phyloP scores from a whole-genome alignment of 2,113 vertebrate species.

The Pituophis catenifer region DNA sequence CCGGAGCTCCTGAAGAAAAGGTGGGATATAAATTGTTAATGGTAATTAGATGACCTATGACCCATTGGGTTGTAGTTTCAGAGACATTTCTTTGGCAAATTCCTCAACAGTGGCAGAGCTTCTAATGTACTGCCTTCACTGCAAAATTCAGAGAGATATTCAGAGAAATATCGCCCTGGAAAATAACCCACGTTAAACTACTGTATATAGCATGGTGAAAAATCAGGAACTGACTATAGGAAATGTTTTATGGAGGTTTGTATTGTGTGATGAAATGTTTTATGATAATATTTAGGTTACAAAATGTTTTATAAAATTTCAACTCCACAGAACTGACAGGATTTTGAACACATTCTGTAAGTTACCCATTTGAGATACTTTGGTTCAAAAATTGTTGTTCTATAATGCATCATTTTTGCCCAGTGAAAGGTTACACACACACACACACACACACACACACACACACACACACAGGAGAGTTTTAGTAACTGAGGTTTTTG shows the following conservation, averaged over 20 bases:
- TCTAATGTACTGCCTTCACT: not conserved
- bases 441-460: not conserved
- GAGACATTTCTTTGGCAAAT: not conserved
- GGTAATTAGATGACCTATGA: not conserved
- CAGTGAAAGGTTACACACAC: not conserved
- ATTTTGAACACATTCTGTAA: not conserved
- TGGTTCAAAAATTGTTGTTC: not conserved
- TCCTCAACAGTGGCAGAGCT: not conserved
- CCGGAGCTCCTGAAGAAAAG: not conserved
- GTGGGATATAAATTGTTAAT: not conserved
- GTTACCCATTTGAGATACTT: not conserved
- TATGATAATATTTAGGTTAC: not conserved
- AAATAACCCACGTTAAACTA: not conserved
- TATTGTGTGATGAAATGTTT: not conserved
- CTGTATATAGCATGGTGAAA: not conserved
- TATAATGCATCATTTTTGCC: not conserved
- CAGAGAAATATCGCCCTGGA: not conserved
- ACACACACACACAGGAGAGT: not conserved
- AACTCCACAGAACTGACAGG: not conserved
- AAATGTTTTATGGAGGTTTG: not conserved
- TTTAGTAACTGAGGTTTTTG: too few relatives aligned
- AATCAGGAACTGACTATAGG: not conserved
- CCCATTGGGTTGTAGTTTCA: not conserved
- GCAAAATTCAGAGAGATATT: not conserved
- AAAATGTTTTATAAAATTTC: not conserved